Evolutionary conservation across 2,797 vertebrate genomes (phyloP), one percentile per base, ranked within the genome.

Genomic region (Diglossa cyanea): DNA sequence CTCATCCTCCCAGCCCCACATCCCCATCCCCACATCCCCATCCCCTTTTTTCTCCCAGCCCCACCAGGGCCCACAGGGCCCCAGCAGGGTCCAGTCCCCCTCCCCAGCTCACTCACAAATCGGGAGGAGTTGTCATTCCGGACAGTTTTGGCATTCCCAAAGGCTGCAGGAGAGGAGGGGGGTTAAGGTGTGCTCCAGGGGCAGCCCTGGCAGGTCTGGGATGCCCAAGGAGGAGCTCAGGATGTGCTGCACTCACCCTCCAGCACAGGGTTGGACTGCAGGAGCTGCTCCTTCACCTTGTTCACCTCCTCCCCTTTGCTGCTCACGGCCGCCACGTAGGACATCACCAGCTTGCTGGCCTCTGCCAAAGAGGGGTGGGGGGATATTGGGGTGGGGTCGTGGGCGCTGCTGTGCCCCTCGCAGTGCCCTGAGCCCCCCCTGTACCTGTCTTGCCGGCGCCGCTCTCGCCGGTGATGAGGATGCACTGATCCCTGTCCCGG

Each of bases 261-360:
- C 90, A 98, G 94, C 65, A 98, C 98, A 0, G 98, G 98, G 71
- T 98, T 98, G 40, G 98, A 98, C 83, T 98, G 98, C 60, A 98
- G 97, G 33, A 98, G 97, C 35, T 98, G 98, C 71, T 98, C 98
- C 93, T 98, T 98, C 90, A 98, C 98, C 33, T 96, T 97, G 80
- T 98, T 97, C 96, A 98, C 98, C 77, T 98, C 96, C n/a, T 97
- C 97, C 30, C 97, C 98, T 93, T 97, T 97, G 63, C 98, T 97
- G 67, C 98, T 98, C 87, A 98, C 98, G 0, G 98, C 98, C 0
- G 98, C 98, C 97, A 98, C 97, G 0, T 97, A 98, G 60, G 98
- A 98, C 98, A 98, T 98, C 93, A 98, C 98, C 84, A 98, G 93
- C 90, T 98, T 98, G 96, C 98, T 98, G 45, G 98, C 98, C 97